Base-by-base conservation (phyloP, 2,888 invertebrate species). In the Perizoma affinitatum region DNA sequence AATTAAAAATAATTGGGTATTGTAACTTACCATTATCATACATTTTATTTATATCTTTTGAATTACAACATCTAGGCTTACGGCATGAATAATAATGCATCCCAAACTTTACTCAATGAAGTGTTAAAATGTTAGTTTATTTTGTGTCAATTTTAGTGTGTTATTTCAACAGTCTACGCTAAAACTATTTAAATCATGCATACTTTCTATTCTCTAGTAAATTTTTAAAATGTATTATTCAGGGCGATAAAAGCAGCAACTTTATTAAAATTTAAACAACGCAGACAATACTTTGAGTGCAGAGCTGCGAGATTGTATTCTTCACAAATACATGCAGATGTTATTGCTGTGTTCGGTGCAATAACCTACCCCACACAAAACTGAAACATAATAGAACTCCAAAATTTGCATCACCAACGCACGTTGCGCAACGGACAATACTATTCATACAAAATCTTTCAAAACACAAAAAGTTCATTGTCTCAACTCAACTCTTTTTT, bases 401-500 rank as follows among this genome's bases (percentile, higher is more conserved):
- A 67, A 72, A 78, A 76, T 81, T 78, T 76, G 79, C 67, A 72
- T 70, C 63, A 61, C 66, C 60, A 63, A 69, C 61, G 69, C 76
- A 76, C 70, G 63, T 83, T 79, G 76, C 75, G 70, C 66, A 71
- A 70, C 53, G 42, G 68, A 86, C 84, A 84, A 86, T 78, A 72
- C 73, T 62, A 60, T 67, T 66, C 73, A 42, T 67, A 72, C 73
- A 74, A 78, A 76, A 79, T 64, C 51, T 46, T 54, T 75, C 76
- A 76, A 42, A 58, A 51, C 42, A 62, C 61, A 61, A 83, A 76
- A 76, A 65, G 11, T 40, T 58, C 66, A 80, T 82, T 85, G 83
- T 83, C 73, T 72, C 71, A 73, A 65, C 72, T 60, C 65, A 79
- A 83, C 84, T 82, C 87, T 86, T 88, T 90, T 91, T 91, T 90